Evolutionary conservation across 2,797 vertebrate genomes (phyloP).

Genomic region (Lerista edwardsae): DNA sequence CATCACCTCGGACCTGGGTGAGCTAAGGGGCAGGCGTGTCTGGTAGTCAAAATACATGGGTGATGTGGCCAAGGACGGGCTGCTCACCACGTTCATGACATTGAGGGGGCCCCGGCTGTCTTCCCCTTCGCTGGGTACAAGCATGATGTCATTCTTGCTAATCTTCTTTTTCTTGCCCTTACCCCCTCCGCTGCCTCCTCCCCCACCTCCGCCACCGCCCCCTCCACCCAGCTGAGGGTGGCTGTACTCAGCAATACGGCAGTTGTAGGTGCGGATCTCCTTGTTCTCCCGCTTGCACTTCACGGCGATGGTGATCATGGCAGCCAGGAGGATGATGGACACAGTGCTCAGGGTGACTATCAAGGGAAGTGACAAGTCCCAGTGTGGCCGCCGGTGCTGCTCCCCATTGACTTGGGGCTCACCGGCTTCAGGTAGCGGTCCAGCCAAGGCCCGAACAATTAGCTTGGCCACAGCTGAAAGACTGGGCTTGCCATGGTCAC

Average conservation of each 20-base stretch:
- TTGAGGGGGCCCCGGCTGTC: constrained; percentile 97
- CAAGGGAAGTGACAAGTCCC: constrained; percentile 96
- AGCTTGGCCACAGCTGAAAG: constrained; percentile 93
- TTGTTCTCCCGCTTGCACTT: constrained; percentile 99
- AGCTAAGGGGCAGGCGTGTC: constrained; percentile 99
- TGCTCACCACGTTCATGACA: constrained; percentile 99
- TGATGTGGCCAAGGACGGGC: constrained; percentile 98
- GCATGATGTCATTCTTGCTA: constrained; percentile 99
- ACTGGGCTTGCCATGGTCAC: constrained; percentile 95
- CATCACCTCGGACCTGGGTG: constrained; percentile 99
- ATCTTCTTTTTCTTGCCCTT: constrained; percentile 98
- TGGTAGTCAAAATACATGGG: constrained; percentile 99
- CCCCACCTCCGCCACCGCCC: constrained; percentile 69
- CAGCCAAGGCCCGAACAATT: constrained; percentile 90
- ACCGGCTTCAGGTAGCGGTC: constrained; percentile 90
- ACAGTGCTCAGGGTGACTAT: constrained; percentile 97
- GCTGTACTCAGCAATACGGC: constrained; percentile 98
- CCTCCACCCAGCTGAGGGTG: constrained; percentile 91
- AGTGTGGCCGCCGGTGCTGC: constrained; percentile 84
- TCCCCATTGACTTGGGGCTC: constrained; percentile 91
- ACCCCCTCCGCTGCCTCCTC: constrained; percentile 69
- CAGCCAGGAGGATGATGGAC: constrained; percentile 95
- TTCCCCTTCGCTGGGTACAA: constrained; percentile 99
- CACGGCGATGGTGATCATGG: constrained; percentile 97
- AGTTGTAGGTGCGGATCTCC: constrained; percentile 99